Percentiles rank a stretch among this genome's conserved stretches.
Evolutionary conservation across 2,113 vertebrate species (phyloP).

Genomic region (Uropsilus gracilis): DNA sequence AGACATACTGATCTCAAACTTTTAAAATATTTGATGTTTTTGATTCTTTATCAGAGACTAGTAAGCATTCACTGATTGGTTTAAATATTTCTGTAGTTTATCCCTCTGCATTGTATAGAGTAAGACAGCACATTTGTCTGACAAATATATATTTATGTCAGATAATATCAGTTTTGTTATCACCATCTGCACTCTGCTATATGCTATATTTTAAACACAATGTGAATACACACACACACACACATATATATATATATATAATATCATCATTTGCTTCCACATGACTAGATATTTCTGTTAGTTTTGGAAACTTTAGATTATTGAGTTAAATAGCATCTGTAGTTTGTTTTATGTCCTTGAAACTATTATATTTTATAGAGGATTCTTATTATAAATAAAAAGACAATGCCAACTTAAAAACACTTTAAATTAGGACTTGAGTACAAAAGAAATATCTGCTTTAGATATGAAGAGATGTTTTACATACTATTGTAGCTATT

Average conservation of each 20-base stretch:
- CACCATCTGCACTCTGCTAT: slow-evolving; percentile 81
- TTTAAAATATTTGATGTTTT: slow-evolving; percentile 82
- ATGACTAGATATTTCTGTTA: slow-evolving; percentile 69
- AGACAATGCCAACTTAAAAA: slow-evolving; percentile 57
- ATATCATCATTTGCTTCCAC: slow-evolving; percentile 84
- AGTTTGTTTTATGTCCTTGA: slow-evolving; percentile 64
- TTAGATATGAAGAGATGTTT: not conserved
- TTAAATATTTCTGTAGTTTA: slow-evolving; percentile 76
- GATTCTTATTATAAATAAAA: slow-evolving; percentile 49
- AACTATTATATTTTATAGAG: slow-evolving; percentile 60
- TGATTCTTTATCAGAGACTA: slow-evolving; percentile 70
- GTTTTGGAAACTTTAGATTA: slow-evolving; percentile 80
- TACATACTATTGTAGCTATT: slow-evolving; percentile 30
- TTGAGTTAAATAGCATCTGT: slow-evolving; percentile 78
- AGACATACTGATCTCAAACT: slow-evolving; percentile 73
- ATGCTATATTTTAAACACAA: slow-evolving; percentile 83
- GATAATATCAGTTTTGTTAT: slow-evolving; percentile 84
- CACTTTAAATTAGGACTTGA: slow-evolving; percentile 39
- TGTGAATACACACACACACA: too few relatives aligned
- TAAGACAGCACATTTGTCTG: slow-evolving; percentile 77
- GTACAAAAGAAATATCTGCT: accelerated
- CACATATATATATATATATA: too few relatives aligned
- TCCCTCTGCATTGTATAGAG: slow-evolving; percentile 59
- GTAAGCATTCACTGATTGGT: slow-evolving; percentile 66
- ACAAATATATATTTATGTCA: slow-evolving; percentile 69